Percentiles rank a stretch among this genome's conserved stretches.
phyloP scores from a whole-genome alignment of 2,113 vertebrate species.

The Hippocampus guttulatus region DNA sequence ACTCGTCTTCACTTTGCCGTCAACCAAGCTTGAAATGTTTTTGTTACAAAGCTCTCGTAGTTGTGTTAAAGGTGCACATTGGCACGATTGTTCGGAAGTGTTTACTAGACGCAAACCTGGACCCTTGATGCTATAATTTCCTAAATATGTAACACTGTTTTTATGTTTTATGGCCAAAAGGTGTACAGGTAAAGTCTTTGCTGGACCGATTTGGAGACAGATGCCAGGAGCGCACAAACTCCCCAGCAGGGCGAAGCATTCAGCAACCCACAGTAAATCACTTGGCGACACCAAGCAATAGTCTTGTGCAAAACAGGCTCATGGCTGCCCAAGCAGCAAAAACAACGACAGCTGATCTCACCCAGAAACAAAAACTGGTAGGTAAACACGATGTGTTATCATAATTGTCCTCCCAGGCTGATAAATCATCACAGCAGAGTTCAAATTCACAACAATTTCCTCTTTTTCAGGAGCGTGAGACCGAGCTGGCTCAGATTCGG shows the following conservation, averaged over 20 bases:
- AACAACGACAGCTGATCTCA: conserved; percentile 78
- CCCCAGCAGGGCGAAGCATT: conserved; percentile 55
- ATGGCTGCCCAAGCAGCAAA: conserved; percentile 70
- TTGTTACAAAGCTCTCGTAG: no score
- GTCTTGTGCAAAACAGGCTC: conserved; percentile 81
- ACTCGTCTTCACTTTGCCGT: no score
- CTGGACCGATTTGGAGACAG: conserved; percentile 88
- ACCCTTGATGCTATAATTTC: no score
- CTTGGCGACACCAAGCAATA: conserved; percentile 79
- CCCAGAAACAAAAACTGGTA: conserved; percentile 86
- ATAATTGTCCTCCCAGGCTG: no score
- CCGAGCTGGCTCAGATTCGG: conserved; percentile 84
- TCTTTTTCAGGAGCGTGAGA: conserved; percentile 81
- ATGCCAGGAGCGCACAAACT: conserved; percentile 76
- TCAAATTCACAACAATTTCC: no score
- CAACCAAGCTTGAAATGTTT: no score
- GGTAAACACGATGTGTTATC: background rate
- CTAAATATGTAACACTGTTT: background rate
- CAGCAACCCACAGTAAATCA: conserved; percentile 9
- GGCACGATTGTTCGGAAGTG: no score
- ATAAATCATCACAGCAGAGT: no score
- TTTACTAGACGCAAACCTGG: no score
- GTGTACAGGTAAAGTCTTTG: conserved; percentile 89
- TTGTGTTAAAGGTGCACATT: no score
- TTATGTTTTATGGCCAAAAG: conserved; percentile 29